Evolutionary conservation across 2,797 vertebrate genomes (phyloP).

Genomic region (Phrynocephalus guinanensis): DNA sequence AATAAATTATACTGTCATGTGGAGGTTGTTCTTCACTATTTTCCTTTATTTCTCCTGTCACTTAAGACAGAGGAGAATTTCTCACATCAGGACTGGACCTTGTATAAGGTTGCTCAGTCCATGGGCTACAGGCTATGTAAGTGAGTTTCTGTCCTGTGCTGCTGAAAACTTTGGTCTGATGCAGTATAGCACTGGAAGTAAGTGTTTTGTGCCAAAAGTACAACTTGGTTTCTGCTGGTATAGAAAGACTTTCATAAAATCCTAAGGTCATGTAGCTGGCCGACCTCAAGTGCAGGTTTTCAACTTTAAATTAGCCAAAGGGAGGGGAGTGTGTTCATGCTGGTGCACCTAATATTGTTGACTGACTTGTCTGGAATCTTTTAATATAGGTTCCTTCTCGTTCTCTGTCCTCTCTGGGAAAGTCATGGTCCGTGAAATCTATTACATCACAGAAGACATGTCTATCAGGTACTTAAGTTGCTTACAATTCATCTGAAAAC

Average conservation of each 20-base stretch:
- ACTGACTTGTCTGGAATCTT: not conserved
- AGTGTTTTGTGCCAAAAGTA: not conserved
- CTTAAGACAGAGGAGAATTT: not conserved
- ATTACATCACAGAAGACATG: constrained; percentile 97
- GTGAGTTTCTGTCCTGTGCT: not conserved
- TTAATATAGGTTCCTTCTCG: constrained; percentile 90
- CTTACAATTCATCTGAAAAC: not conserved
- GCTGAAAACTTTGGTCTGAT: not conserved
- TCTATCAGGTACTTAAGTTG: constrained; percentile 89
- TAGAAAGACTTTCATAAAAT: not conserved
- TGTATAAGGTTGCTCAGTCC: not conserved
- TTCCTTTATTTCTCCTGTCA: not conserved
- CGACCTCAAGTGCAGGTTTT: not conserved
- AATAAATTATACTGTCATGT: not conserved
- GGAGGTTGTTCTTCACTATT: not conserved
- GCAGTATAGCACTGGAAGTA: not conserved
- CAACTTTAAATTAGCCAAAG: not conserved
- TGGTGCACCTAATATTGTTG: not conserved
- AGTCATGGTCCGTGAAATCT: constrained; percentile 98
- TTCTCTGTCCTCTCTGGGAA: constrained; percentile 98
- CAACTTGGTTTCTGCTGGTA: not conserved
- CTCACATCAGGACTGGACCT: not conserved
- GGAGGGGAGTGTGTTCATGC: not conserved
- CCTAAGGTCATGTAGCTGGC: not conserved
- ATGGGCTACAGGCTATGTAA: not conserved